Evolutionary conservation across 2,797 vertebrate species (phyloP).

Genomic region (Phataginus tetradactyla): DNA sequence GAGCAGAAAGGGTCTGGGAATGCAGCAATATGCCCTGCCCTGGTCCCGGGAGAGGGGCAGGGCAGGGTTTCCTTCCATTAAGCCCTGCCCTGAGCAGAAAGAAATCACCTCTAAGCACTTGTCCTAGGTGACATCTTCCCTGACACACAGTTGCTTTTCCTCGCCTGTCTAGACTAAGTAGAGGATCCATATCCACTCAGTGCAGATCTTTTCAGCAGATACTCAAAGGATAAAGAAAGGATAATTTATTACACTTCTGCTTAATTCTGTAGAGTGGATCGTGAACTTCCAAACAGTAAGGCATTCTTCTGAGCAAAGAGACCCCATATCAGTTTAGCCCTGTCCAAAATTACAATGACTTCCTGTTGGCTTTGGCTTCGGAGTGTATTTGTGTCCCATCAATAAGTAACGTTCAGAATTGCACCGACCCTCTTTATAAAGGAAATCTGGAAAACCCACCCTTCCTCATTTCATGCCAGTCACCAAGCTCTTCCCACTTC

Average conservation of each 20-base stretch:
- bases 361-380: not conserved
- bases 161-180: constrained; percentile 75
- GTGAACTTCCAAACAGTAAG: constrained; percentile 69
- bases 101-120: constrained; percentile 67
- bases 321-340: constrained; percentile 65
- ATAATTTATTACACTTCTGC: constrained; percentile 73
- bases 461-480: not conserved
- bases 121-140: constrained; percentile 62
- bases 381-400: constrained; percentile 18
- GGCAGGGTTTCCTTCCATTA: constrained; percentile 36
- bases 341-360: constrained; percentile 38
- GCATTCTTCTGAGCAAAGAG: constrained; percentile 66
- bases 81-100: constrained; percentile 52
- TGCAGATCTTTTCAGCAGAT: constrained; percentile 75
- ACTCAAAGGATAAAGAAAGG: constrained; percentile 74
- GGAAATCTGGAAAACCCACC: not conserved
- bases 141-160: constrained; percentile 59
- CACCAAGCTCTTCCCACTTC: not conserved
- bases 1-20: constrained; percentile 48
- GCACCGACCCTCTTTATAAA: not conserved
- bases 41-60: not conserved
- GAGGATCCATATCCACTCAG: constrained; percentile 60
- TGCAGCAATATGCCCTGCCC: not conserved
- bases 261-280: constrained; percentile 69
- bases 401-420: not conserved